A percentile compares a stretch with the other conserved stretches of the same genome.
Conservation (phyloP, 2,888 invertebrate genomes). For the Clistopyga incitator region DNA sequence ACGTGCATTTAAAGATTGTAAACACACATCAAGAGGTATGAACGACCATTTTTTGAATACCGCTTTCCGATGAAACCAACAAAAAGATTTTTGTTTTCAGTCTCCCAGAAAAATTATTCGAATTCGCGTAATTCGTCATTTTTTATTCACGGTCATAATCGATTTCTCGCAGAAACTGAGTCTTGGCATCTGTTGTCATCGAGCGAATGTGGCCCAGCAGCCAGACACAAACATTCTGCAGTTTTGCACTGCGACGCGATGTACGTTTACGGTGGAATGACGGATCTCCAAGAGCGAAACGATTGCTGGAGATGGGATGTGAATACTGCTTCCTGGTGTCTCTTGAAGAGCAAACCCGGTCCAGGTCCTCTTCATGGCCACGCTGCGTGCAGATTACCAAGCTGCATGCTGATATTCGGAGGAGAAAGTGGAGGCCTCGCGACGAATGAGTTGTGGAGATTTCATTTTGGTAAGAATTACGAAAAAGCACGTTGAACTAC, state of each 20-base stretch:
- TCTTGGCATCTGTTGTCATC: constrained; percentile 90
- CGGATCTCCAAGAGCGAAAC: constrained; percentile 90
- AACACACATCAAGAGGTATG: no score
- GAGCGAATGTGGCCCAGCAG: constrained; percentile 86
- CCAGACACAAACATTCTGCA: constrained; percentile 94
- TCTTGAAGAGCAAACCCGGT: constrained; percentile 87
- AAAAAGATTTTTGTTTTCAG: no score
- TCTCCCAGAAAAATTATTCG: no score
- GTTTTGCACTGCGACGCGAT: constrained; percentile 91
- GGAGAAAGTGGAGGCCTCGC: constrained; percentile 90
- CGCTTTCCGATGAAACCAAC: neutral
- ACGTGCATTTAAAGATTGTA: no score
- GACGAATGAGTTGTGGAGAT: constrained; percentile 92
- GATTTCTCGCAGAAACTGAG: constrained; percentile 88
- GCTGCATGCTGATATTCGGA: constrained; percentile 92
- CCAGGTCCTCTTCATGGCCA: constrained; percentile 92
- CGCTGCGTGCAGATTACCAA: constrained; percentile 91
- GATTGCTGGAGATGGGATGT: constrained; percentile 93
- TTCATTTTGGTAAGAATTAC: constrained; percentile 89
- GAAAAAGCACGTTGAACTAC: neutral
- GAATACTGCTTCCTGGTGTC: constrained; percentile 87
- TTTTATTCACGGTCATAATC: neutral
- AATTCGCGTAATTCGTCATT: neutral
- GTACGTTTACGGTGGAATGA: constrained; percentile 96
- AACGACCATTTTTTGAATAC: neutral